Conservation (phyloP, 2,797 vertebrate species). For the Megalops cyprinoides region DNA sequence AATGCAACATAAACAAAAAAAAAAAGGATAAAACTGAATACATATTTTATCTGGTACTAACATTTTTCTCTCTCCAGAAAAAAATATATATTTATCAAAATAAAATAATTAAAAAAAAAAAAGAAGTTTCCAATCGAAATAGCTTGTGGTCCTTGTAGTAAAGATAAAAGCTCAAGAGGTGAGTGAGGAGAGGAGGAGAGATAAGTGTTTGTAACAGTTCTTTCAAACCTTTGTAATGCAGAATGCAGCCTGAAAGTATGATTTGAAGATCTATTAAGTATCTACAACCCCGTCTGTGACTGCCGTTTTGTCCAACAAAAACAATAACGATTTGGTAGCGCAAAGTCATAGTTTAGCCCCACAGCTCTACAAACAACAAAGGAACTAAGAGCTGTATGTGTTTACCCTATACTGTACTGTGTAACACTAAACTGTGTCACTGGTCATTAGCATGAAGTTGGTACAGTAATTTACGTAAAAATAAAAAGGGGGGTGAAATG, state of each 20-base stretch:
- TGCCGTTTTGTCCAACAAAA: slow-evolving; percentile 62
- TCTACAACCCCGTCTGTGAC: slow-evolving; percentile 52
- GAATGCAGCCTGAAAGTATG: too few species aligned
- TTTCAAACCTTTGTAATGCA: too few species aligned
- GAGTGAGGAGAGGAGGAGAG: slow-evolving; percentile 48
- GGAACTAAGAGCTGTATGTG: neutral
- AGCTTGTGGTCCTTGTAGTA: slow-evolving; percentile 57
- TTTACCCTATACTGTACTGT: neutral
- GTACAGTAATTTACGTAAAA: neutral
- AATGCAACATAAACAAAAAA: slow-evolving; percentile 54
- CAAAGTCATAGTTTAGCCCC: slow-evolving; percentile 42
- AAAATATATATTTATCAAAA: slow-evolving; percentile 51
- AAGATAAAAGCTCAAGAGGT: slow-evolving; percentile 32
- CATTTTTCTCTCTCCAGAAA: slow-evolving; percentile 37
- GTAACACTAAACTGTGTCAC: neutral
- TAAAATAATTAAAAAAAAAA: slow-evolving; percentile 13
- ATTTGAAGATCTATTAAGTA: too few species aligned
- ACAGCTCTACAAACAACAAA: neutral
- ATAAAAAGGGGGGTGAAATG: neutral
- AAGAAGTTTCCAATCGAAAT: slow-evolving; percentile 45
- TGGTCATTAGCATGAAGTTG: slow-evolving; percentile 8
- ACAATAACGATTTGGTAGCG: slow-evolving; percentile 50
- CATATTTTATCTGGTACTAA: slow-evolving; percentile 49
- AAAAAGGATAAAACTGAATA: slow-evolving; percentile 58
- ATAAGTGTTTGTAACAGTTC: slow-evolving; percentile 37